Evolutionary conservation across 2,888 invertebrate species (phyloP).

Genomic region (Byasa hedistus): DNA sequence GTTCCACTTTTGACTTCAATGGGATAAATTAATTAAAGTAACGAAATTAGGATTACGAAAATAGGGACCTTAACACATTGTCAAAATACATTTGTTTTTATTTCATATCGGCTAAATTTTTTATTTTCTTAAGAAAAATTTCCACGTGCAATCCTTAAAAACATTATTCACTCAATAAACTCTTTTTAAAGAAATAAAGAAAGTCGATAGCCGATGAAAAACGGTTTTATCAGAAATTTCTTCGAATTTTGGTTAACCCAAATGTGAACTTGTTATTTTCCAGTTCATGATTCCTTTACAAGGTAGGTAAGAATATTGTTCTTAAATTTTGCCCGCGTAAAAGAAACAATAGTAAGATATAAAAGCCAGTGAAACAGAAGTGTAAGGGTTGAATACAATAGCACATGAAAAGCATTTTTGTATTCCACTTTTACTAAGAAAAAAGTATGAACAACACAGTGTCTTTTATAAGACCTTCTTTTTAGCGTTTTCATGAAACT

Average conservation of each 20-base stretch:
- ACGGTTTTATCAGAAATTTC: neutral
- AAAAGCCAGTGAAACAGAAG: conserved; percentile 9
- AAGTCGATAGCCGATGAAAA: neutral
- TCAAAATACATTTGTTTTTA: neutral
- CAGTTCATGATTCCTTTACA: neutral
- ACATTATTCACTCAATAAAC: neutral
- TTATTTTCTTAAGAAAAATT: neutral
- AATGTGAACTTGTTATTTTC: neutral
- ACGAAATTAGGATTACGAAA: conserved; percentile 14
- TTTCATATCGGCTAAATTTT: neutral
- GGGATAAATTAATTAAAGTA: conserved; percentile 7
- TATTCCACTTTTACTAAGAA: neutral
- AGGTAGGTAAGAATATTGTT: neutral
- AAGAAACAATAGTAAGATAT: conserved; percentile 8
- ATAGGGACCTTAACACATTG: conserved; percentile 1
- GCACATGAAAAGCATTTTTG: conserved; percentile 4
- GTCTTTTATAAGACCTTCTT: neutral
- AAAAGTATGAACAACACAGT: neutral
- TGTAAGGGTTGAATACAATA: conserved; percentile 15
- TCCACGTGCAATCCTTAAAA: neutral
- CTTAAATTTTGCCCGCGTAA: neutral
- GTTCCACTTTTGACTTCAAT: conserved; percentile 10
- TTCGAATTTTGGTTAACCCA: neutral
- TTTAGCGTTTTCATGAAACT: neutral
- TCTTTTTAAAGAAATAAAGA: neutral